Conservation (phyloP, 2,113 vertebrate genomes). For the Eonycteris spelaea region DNA sequence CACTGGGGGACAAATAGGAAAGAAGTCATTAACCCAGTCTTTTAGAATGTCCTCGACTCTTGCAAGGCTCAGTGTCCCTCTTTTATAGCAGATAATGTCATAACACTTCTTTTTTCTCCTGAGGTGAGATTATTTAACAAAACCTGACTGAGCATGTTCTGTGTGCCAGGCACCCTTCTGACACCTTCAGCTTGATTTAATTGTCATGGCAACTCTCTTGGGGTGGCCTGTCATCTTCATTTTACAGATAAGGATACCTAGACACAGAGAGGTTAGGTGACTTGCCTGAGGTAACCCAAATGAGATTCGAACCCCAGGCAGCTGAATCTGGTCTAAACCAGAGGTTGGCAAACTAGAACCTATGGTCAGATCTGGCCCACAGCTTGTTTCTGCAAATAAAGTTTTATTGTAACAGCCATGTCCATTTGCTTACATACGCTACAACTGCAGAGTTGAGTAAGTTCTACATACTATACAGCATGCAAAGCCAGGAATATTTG, state of each 20-base stretch:
- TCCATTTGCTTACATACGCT: background rate
- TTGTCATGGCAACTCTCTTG: background rate
- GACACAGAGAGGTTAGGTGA: background rate
- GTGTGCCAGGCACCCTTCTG: background rate
- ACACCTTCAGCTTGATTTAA: background rate
- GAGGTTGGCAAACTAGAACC: background rate
- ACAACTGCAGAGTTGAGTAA: background rate
- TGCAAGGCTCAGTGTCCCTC: background rate
- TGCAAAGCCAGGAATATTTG: background rate
- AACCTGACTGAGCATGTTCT: background rate
- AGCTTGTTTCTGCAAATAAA: background rate
- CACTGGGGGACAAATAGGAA: too few species aligned
- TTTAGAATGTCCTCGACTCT: too few species aligned
- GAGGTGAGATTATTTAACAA: background rate
- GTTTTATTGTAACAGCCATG: background rate
- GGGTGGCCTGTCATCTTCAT: background rate
- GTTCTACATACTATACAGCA: background rate
- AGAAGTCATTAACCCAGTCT: too few species aligned
- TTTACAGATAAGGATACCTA: background rate
- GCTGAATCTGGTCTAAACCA: background rate
- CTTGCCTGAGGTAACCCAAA: background rate
- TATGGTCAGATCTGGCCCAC: background rate
- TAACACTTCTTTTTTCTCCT: background rate
- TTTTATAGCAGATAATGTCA: background rate
- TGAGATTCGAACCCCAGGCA: background rate